These are phyloP conservation scores for Patella ulyssiponensis DNA, from an alignment of 2,888 invertebrate genomes.

Conservation along the genomic window DNA sequence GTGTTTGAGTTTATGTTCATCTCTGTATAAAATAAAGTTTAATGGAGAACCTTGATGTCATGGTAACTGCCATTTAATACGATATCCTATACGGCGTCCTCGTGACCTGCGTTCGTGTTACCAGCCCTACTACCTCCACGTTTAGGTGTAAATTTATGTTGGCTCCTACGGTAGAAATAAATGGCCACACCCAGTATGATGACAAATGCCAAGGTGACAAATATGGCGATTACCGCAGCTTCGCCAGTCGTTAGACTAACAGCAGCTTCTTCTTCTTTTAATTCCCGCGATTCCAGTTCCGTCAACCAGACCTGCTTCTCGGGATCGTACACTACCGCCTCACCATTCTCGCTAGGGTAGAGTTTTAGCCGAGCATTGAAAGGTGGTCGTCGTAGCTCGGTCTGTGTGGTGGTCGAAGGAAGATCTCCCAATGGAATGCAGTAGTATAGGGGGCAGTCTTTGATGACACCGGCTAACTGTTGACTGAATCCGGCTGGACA, in stretches of 20 bases:
- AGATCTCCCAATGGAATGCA: background rate
- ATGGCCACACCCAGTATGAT: background rate
- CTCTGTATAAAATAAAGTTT: no score
- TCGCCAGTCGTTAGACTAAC: background rate
- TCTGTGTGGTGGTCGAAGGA: background rate
- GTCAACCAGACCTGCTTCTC: background rate
- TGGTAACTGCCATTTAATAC: no score
- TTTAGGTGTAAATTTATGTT: background rate
- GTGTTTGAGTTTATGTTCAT: no score
- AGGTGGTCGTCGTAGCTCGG: background rate
- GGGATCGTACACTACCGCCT: background rate
- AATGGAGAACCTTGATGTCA: no score
- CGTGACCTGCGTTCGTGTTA: no score
- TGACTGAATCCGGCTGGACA: background rate
- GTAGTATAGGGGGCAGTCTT: background rate
- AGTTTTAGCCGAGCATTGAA: background rate
- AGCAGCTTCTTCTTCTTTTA: background rate
- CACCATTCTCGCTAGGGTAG: background rate
- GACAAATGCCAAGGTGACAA: background rate
- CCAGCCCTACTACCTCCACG: background rate
- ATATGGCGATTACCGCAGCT: background rate
- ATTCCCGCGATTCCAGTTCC: background rate
- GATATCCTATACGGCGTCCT: no score
- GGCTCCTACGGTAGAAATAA: constrained; percentile 3
- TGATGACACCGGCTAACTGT: background rate